Evolutionary conservation across 2,113 vertebrate genomes (phyloP).

Genomic region (Microcebus ravelobensis): DNA sequence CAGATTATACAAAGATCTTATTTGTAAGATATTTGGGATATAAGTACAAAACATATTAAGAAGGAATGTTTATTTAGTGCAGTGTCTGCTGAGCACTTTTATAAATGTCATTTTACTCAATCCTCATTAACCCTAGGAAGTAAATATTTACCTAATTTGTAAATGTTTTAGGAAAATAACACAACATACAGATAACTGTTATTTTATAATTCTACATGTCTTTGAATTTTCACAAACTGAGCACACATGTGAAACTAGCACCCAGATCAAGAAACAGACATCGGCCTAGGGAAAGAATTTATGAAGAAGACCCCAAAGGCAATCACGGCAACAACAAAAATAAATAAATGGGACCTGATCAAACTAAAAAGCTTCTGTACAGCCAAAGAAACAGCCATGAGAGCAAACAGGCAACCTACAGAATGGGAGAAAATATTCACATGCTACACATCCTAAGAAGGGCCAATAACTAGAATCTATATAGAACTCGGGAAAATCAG

Average conservation of each 20-base stretch:
- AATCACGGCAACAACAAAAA: no score
- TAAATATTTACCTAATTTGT: constrained; percentile 5
- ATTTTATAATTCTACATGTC: background rate
- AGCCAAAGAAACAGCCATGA: no score
- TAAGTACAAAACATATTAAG: background rate
- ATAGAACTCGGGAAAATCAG: no score
- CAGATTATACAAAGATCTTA: background rate
- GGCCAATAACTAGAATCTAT: no score
- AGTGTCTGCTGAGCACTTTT: background rate
- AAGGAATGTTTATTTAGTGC: background rate
- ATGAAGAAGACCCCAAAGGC: no score
- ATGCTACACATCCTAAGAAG: no score
- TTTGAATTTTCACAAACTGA: constrained; percentile 16
- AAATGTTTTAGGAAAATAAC: constrained; percentile 46
- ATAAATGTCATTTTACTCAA: background rate
- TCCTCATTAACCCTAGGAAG: background rate
- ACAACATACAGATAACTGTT: background rate
- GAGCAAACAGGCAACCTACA: no score
- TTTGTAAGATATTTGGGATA: background rate
- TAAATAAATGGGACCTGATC: no score
- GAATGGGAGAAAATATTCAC: no score
- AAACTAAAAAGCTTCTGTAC: no score
- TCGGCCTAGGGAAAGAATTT: no score
- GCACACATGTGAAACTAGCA: background rate
- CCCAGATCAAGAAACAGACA: background rate